These are phyloP conservation scores for Zeus faber DNA, from an alignment of 2,113 vertebrate species.

Conservation along the genomic window DNA sequence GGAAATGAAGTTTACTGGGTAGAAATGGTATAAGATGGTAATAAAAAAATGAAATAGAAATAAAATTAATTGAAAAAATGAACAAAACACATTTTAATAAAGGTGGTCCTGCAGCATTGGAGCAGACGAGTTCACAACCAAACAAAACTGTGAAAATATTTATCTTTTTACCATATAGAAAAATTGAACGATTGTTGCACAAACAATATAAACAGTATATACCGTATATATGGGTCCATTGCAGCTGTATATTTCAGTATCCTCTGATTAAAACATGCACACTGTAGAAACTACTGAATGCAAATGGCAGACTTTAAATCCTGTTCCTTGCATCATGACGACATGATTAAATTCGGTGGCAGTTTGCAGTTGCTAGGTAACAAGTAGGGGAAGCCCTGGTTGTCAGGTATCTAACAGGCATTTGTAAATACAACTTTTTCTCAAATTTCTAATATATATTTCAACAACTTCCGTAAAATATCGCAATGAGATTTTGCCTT, in stretches of 20 bases:
- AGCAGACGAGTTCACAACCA: too few species aligned
- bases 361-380: conserved; percentile 78
- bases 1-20: too few species aligned
- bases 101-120: too few species aligned
- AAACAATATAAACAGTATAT: too few species aligned
- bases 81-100: too few species aligned
- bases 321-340: conserved; percentile 36
- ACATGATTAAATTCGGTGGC: conserved; percentile 58
- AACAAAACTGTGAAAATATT: too few species aligned
- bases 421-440: conserved; percentile 68
- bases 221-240: conserved; percentile 9
- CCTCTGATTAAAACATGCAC: conserved; percentile 10
- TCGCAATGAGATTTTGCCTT: neutral
- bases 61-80: too few species aligned
- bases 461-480: neutral
- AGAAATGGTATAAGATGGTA: too few species aligned
- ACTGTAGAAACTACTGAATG: conserved; percentile 22
- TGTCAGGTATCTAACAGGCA: conserved; percentile 72
- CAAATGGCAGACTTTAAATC: conserved; percentile 51
- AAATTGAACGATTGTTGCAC: too few species aligned
- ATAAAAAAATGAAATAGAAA: too few species aligned
- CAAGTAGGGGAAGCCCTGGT: conserved; percentile 72
- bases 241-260: conserved; percentile 40
- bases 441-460: neutral
- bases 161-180: too few species aligned